phyloP scores from a whole-genome alignment of 2,888 invertebrate species.

The Meghimatium bilineatum region DNA sequence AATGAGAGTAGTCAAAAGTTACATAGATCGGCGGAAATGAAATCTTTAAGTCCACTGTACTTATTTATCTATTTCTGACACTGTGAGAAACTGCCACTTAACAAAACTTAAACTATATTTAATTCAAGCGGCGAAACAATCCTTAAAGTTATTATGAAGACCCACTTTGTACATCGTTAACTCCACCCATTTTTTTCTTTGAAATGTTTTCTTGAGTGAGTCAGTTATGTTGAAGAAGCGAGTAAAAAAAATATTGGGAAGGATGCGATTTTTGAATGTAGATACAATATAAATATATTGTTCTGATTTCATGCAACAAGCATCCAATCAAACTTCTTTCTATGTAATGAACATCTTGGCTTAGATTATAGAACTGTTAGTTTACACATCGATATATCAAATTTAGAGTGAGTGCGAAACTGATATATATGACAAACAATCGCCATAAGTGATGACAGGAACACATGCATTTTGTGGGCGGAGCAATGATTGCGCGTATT shows the following conservation, averaged over 20 bases:
- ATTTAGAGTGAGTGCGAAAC: neutral
- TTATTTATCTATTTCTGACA: conserved; percentile 20
- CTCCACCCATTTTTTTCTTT: conserved; percentile 9
- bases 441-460: neutral
- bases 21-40: neutral
- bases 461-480: conserved; percentile 25
- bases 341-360: too few species aligned
- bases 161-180: neutral
- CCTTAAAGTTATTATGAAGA: neutral
- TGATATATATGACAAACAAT: conserved; percentile 19
- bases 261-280: neutral
- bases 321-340: too few species aligned
- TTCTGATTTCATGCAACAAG: neutral
- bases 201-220: neutral
- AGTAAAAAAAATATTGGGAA: neutral
- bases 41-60: neutral
- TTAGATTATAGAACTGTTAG: too few species aligned
- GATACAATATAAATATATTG: neutral
- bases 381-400: neutral
- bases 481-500: conserved; percentile 28
- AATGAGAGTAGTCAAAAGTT: neutral
- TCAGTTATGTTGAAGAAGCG: neutral
- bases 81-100: neutral
- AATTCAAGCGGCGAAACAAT: neutral
- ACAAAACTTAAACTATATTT: neutral